A percentile compares a stretch with the other conserved stretches of the same genome.
phyloP scores from a whole-genome alignment of 2,797 vertebrate genomes.

The Menidia menidia region DNA sequence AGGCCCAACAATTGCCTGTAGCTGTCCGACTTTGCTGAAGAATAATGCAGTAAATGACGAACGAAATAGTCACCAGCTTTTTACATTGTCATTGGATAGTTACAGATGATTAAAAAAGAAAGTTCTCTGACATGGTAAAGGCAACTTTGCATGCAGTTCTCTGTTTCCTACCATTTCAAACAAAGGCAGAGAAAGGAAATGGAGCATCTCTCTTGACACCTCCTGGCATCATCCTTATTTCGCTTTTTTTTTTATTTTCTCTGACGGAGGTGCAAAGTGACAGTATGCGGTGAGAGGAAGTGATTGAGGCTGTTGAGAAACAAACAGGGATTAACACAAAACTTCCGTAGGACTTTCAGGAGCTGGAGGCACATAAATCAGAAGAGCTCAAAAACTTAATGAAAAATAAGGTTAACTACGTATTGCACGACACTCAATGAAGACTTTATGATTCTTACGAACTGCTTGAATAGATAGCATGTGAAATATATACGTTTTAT shows the following conservation, averaged over 20 bases:
- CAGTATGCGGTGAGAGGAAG: conserved; percentile 8
- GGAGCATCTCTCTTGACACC: conserved; percentile 45
- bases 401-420: neutral
- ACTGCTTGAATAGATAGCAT: neutral
- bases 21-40: conserved; percentile 27
- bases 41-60: conserved; percentile 25
- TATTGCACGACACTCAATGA: neutral
- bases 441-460: neutral
- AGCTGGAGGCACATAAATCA: neutral
- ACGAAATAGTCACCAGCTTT: conserved; percentile 32
- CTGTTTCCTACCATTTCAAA: conserved; percentile 32
- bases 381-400: neutral
- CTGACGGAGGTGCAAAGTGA: conserved; percentile 27
- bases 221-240: conserved; percentile 48
- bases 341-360: conserved; percentile 2
- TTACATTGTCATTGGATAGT: conserved; percentile 54
- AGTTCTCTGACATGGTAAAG: conserved; percentile 46
- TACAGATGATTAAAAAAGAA: conserved; percentile 54
- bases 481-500: neutral
- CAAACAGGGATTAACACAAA: conserved; percentile 7
- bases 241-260: conserved; percentile 53
- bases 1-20: conserved; percentile 13
- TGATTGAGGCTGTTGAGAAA: conserved; percentile 36
- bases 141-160: conserved; percentile 52
- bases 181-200: conserved; percentile 11